phyloP scores from a whole-genome alignment of 2,797 vertebrate species.

The Brachyrhaphis roseni region DNA sequence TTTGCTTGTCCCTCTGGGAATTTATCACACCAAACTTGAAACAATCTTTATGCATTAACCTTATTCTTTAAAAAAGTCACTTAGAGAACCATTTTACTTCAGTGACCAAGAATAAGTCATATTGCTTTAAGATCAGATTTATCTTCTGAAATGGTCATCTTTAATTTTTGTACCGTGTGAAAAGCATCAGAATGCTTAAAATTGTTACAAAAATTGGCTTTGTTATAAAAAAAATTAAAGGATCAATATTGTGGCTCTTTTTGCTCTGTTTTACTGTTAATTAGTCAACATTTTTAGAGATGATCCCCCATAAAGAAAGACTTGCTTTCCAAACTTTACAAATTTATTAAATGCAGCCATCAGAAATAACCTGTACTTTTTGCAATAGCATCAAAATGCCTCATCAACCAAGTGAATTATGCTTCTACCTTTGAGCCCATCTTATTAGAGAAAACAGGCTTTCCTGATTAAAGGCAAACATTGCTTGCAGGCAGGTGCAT shows the following conservation, averaged over 20 bases:
- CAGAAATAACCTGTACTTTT: neutral
- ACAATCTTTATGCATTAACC: neutral
- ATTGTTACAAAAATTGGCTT: neutral
- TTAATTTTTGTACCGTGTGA: neutral
- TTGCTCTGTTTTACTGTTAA: neutral
- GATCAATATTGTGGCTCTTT: neutral
- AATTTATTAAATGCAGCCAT: neutral
- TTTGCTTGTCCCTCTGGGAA: neutral
- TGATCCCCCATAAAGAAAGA: neutral
- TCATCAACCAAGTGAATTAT: neutral
- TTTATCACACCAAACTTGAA: neutral
- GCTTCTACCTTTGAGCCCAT: constrained; percentile 10
- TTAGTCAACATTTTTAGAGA: neutral
- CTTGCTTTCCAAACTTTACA: neutral
- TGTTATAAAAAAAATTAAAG: neutral
- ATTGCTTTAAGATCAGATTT: neutral
- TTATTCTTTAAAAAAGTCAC: neutral
- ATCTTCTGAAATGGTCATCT: neutral
- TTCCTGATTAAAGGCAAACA: constrained; percentile 11
- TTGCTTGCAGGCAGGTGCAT: neutral
- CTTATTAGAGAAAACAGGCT: constrained; percentile 11
- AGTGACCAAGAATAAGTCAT: neutral
- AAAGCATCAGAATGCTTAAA: neutral
- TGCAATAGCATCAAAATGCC: constrained; percentile 1
- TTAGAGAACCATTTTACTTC: neutral